Evolutionary conservation across 2,113 vertebrate species (phyloP).

Genomic region (Opisthocomus hoazin): DNA sequence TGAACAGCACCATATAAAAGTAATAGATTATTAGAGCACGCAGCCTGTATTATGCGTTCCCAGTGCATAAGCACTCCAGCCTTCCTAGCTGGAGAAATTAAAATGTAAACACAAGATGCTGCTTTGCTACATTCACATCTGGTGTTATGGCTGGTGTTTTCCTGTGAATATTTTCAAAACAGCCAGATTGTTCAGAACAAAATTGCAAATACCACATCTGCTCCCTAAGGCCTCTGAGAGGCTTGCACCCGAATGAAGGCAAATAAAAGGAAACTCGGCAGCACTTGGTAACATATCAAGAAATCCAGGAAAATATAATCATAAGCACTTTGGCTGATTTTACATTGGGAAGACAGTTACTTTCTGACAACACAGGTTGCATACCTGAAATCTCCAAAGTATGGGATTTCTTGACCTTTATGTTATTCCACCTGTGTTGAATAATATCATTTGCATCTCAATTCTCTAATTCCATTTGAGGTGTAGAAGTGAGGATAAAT

Average conservation of each 20-base stretch:
- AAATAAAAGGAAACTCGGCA: neutral
- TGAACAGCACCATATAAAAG: neutral
- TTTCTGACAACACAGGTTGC: neutral
- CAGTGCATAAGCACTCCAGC: neutral
- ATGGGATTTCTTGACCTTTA: neutral
- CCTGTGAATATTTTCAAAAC: constrained; percentile 55
- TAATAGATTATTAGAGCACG: constrained; percentile 18
- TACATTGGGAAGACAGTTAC: neutral
- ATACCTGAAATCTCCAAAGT: neutral
- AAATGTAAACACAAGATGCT: constrained; percentile 66
- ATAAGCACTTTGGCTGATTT: neutral
- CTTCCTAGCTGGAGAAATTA: constrained; percentile 55
- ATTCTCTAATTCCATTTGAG: neutral
- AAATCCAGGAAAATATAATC: neutral
- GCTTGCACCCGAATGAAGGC: neutral
- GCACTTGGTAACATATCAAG: neutral
- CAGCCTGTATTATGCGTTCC: neutral
- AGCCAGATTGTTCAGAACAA: constrained; percentile 46
- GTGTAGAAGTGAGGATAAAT: neutral
- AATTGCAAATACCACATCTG: constrained; percentile 42
- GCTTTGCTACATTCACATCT: constrained; percentile 55
- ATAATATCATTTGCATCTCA: neutral
- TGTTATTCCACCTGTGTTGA: neutral
- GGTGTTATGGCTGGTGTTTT: constrained; percentile 53
- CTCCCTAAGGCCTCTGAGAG: constrained; percentile 11